Conservation (phyloP, 2,113 vertebrate genomes). For the Oreotrochilus melanogaster region DNA sequence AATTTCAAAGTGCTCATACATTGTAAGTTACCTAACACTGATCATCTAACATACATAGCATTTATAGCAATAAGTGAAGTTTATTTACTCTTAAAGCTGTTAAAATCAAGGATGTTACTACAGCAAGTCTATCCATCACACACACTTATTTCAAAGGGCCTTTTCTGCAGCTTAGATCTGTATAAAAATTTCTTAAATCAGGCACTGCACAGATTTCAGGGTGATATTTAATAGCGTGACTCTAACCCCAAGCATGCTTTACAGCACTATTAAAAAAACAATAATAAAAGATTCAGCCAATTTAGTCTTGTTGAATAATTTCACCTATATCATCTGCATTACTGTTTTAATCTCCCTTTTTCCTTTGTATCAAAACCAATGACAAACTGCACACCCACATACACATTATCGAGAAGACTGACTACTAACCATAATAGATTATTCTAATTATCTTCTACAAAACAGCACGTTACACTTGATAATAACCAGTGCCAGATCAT, state of each 20-base stretch:
- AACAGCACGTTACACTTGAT: neutral
- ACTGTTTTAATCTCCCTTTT: neutral
- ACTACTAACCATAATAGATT: neutral
- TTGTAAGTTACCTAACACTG: neutral
- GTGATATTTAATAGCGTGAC: slow-evolving; percentile 52
- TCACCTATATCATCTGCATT: neutral
- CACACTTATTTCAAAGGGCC: neutral
- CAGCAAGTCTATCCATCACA: neutral
- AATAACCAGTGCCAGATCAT: slow-evolving; percentile 43
- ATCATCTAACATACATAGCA: neutral
- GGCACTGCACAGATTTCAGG: slow-evolving; percentile 16
- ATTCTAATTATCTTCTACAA: slow-evolving; percentile 48
- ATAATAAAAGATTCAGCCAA: slow-evolving; percentile 53
- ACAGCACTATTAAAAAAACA: slow-evolving; percentile 49
- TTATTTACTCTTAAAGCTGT: neutral
- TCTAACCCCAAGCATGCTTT: slow-evolving; percentile 46
- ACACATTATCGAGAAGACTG: neutral
- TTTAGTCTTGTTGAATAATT: slow-evolving; percentile 10
- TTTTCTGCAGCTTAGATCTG: slow-evolving; percentile 39
- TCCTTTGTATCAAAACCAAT: neutral
- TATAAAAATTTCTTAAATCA: slow-evolving; percentile 47
- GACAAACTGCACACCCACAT: neutral
- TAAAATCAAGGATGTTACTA: neutral
- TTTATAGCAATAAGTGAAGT: neutral
- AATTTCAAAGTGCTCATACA: neutral